These are phyloP conservation scores for Adelphocoris suturalis DNA, from an alignment of 2,888 invertebrate genomes.

Conservation along the genomic window DNA sequence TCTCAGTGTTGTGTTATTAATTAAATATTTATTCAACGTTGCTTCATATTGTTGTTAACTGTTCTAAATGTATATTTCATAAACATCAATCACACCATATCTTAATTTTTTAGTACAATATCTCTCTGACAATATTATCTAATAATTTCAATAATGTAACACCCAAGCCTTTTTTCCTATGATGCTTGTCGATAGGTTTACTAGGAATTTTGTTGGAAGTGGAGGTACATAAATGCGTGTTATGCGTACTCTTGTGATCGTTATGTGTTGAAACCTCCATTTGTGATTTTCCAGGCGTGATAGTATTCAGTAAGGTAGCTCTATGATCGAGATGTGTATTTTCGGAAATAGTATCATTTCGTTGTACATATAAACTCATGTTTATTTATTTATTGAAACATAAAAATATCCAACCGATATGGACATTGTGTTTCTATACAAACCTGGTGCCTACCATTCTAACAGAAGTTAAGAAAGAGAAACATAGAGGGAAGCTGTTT, in stretches of 20 bases:
- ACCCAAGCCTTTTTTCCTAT: not conserved
- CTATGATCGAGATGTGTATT: not conserved
- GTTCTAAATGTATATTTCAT: no score
- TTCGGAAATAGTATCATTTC: not conserved
- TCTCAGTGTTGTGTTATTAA: no score
- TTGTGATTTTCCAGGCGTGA: not conserved
- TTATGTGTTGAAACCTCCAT: not conserved
- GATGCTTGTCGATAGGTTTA: not conserved
- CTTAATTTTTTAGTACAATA: no score
- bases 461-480: no score
- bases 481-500: no score
- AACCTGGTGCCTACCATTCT: not conserved
- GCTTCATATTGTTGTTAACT: no score
- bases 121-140: not conserved
- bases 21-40: no score
- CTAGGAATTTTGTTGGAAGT: not conserved
- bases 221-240: not conserved
- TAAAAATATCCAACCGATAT: not conserved
- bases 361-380: not conserved
- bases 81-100: no score
- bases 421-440: not conserved
- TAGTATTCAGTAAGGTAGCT: not conserved
- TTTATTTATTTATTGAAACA: constrained; percentile 18
- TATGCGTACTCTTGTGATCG: not conserved
- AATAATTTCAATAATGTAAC: constrained; percentile 6